Base-by-base conservation (phyloP, 2,888 invertebrate species). In the Drosophila affinis region DNA sequence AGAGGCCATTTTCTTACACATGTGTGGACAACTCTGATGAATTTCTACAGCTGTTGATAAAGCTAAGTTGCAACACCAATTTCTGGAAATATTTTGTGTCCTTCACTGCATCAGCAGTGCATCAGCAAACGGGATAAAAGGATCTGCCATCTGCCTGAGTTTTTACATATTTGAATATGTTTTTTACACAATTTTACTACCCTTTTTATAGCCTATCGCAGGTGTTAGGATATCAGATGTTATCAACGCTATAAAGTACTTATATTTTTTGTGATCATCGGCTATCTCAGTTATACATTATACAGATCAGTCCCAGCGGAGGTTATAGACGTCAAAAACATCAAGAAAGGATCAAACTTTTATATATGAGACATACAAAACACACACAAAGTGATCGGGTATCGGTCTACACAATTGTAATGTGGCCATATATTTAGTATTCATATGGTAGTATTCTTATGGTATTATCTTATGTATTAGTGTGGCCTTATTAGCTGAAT, bases 151-250 rank as follows among this genome's bases (percentile, higher is more conserved):
- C 57, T 67, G 69, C 32, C 45, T 34, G 56, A 27, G 57, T 45
- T 69, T 69, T 49, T 29, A 29, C 67, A 10, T 49, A 49, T 58
- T 69, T 29, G 46, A 53, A 64, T 53, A 64, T 53, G 34, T 46
- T 52, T 21, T 48, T 52, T 46, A 64, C 51, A 45, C 48, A 67
- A 32, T 3, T 12, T 18, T 17, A 18, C 3, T 47, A 18, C 47
- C 21, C 49, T 6, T 39, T 39, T n/a, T n/a, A 3, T 3, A n/a
- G n/a, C 3, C 6, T n/a, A 2, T 0, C 2, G 39, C 7, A 14
- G 39, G n/a, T 14, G 6, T 14, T 14, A 14, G 14, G 6, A 6
- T 32, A 32, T 32, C 3, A 10, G 10, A 10, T 12, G 32, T 10
- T 32, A 10, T 14, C 39, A 6, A 7, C 3, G 14, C 39, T 39